These are phyloP conservation scores for Solenodon paradoxus DNA, from an alignment of 2,113 vertebrate genomes.

Conservation along the genomic window DNA sequence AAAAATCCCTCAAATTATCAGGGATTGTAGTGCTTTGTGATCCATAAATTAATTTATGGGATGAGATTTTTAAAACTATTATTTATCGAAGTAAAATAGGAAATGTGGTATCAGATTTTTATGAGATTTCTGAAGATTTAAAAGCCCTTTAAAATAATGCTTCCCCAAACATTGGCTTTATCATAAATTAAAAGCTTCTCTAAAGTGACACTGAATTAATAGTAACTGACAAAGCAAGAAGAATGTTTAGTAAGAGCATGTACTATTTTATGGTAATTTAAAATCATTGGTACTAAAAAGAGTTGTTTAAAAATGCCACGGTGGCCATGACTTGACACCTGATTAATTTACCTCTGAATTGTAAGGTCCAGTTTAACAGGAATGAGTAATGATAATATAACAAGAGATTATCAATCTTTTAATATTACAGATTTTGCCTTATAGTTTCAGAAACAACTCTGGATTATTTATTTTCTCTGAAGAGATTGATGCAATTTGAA, in stretches of 20 bases:
- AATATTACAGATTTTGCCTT: not conserved
- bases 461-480: conserved; percentile 45
- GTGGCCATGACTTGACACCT: not conserved
- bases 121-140: not conserved
- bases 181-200: not conserved
- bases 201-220: conserved; percentile 21
- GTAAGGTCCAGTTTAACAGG: not conserved
- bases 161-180: not conserved
- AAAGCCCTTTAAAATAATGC: conserved; percentile 18
- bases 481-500: conserved; percentile 29
- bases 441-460: conserved; percentile 27
- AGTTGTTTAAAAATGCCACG: not conserved
- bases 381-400: conserved; percentile 28
- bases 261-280: not conserved
- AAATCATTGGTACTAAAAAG: not conserved
- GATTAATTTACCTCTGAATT: conserved; percentile 24
- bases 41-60: not conserved
- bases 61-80: not conserved
- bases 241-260: not conserved
- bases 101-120: not conserved
- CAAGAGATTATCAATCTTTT: not conserved
- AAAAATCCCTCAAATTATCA: not conserved
- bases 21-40: not conserved
- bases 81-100: not conserved
- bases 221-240: conserved; percentile 1